Percentiles rank a stretch among this genome's conserved stretches.
phyloP scores from a whole-genome alignment of 2,888 invertebrate species.

The Autographa gamma region DNA sequence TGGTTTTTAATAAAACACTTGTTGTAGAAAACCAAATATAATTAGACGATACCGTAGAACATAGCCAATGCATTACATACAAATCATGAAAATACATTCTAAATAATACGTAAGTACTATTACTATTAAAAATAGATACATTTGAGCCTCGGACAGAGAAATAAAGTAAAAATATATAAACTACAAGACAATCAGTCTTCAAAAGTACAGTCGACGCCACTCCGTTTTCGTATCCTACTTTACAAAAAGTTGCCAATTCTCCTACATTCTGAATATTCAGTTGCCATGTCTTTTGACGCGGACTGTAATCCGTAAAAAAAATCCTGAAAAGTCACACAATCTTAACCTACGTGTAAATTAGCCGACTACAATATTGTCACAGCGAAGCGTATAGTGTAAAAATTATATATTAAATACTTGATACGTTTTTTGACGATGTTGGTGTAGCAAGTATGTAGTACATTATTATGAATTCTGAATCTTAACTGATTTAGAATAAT shows the following conservation, averaged over 20 bases:
- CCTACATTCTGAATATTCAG: constrained; percentile 11
- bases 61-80: constrained; percentile 44
- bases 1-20: constrained; percentile 31
- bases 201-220: constrained; percentile 55
- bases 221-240: constrained; percentile 36
- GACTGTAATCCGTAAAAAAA: constrained; percentile 42
- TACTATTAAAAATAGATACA: constrained; percentile 38
- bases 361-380: constrained; percentile 78
- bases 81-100: constrained; percentile 45
- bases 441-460: constrained; percentile 26
- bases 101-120: constrained; percentile 46
- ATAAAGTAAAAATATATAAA: constrained; percentile 34
- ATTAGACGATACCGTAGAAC: constrained; percentile 38
- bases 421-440: constrained; percentile 12
- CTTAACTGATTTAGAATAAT: not conserved
- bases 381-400: constrained; percentile 73
- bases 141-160: constrained; percentile 50
- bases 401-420: constrained; percentile 34
- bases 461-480: not conserved
- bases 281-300: constrained; percentile 42
- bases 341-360: constrained; percentile 62
- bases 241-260: not conserved
- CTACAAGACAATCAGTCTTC: constrained; percentile 61
- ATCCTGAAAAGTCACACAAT: constrained; percentile 31
- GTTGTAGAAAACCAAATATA: constrained; percentile 55